A percentile compares a stretch with the other conserved stretches of the same genome.
phyloP scores from a whole-genome alignment of 1,140 invertebrate species.

The Eueides isabella region DNA sequence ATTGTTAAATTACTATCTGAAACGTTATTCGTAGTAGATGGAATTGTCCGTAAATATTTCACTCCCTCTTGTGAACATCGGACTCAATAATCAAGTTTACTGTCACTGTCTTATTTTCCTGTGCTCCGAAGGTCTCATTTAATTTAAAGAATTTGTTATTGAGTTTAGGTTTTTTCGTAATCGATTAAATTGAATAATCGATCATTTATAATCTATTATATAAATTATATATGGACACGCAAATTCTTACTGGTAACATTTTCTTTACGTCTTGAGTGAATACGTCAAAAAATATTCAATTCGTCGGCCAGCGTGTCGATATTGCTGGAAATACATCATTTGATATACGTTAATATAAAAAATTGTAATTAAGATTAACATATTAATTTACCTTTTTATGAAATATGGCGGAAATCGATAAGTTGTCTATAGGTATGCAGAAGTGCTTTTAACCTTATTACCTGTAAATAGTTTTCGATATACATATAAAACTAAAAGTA shows the following conservation, averaged over 20 bases:
- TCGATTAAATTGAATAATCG: no score
- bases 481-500: neutral
- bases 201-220: no score
- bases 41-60: no score
- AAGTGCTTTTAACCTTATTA: slow-evolving; percentile 3
- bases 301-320: neutral
- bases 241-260: slow-evolving; percentile 12
- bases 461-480: neutral
- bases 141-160: no score
- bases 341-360: neutral
- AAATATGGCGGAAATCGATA: slow-evolving; percentile 46
- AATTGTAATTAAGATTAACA: neutral
- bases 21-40: no score
- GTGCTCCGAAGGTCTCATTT: no score
- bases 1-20: no score
- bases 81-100: no score
- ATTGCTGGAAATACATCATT: neutral
- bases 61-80: no score
- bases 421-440: slow-evolving; percentile 42
- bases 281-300: neutral
- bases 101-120: no score
- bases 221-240: no score
- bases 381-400: neutral
- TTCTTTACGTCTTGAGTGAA: neutral
- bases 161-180: no score